Evolutionary conservation across 2,113 vertebrate genomes (phyloP).

Genomic region (Thalassoma bifasciatum): DNA sequence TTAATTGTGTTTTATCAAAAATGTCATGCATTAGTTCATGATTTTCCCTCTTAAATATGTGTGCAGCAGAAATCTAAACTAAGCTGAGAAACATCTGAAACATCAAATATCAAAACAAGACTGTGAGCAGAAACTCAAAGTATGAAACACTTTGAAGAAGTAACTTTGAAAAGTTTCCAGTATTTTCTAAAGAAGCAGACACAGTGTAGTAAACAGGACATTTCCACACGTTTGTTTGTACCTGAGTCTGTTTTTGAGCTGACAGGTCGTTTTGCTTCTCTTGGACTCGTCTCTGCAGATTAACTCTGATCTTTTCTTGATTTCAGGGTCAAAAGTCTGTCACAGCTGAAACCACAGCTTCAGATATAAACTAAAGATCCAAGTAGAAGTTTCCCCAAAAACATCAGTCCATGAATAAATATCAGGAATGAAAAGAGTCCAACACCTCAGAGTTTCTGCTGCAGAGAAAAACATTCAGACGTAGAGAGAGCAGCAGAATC

Average conservation of each 20-base stretch:
- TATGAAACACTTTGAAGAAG: too few relatives aligned
- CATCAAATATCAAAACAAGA: too few relatives aligned
- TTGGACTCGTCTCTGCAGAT: not conserved
- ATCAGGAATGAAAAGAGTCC: not conserved
- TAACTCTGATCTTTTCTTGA: conserved; percentile 5
- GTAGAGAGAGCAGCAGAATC: not conserved
- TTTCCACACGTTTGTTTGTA: not conserved
- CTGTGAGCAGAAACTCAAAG: too few relatives aligned
- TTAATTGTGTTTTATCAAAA: too few relatives aligned
- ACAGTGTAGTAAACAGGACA: not conserved
- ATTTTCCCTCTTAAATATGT: too few relatives aligned
- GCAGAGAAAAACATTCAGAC: not conserved
- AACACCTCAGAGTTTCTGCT: not conserved
- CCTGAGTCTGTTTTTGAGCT: not conserved
- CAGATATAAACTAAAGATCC: not conserved
- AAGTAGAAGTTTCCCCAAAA: not conserved
- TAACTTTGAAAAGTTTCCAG: too few relatives aligned
- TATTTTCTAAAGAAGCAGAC: too few relatives aligned
- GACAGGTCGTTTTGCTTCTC: not conserved
- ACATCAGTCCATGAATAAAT: not conserved
- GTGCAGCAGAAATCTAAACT: too few relatives aligned
- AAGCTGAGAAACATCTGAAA: too few relatives aligned
- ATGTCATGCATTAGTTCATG: too few relatives aligned
- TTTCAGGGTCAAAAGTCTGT: not conserved
- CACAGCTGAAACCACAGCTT: conserved; percentile 39